phyloP scores from a whole-genome alignment of 2,113 vertebrate genomes.

The Gadus macrocephalus region DNA sequence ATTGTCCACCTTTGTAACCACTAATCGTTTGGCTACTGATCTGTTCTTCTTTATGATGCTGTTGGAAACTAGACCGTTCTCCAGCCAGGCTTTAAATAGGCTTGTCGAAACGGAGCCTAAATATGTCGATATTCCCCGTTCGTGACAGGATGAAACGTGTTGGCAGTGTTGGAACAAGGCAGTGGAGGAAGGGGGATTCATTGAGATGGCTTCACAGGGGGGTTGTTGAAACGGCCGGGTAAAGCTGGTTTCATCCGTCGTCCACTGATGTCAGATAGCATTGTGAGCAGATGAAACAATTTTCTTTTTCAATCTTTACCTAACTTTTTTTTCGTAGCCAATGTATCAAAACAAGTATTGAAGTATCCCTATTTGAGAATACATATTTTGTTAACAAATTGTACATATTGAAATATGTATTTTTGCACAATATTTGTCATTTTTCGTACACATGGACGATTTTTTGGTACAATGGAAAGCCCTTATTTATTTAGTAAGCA shows the following conservation, averaged over 20 bases:
- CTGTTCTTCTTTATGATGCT: slow-evolving; percentile 1
- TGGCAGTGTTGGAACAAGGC: too few relatives aligned
- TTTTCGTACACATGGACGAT: slow-evolving; percentile 85
- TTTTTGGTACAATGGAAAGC: slow-evolving; percentile 96
- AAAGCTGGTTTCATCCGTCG: slow-evolving; percentile 80
- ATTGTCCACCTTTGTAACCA: slow-evolving; percentile 52
- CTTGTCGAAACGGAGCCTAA: slow-evolving; percentile 52
- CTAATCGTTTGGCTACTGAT: slow-evolving; percentile 35
- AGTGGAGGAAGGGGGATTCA: slow-evolving; percentile 33
- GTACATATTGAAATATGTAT: slow-evolving; percentile 99
- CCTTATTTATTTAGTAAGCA: slow-evolving; percentile 96
- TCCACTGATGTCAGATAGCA: slow-evolving; percentile 73
- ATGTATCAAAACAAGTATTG: slow-evolving; percentile 84
- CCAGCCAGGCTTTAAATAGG: slow-evolving; percentile 32
- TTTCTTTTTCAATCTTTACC: slow-evolving; percentile 76
- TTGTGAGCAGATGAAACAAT: slow-evolving; percentile 41
- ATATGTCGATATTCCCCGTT: slow-evolving; percentile 48
- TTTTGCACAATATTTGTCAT: slow-evolving; percentile 93
- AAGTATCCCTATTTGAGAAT: slow-evolving; percentile 97
- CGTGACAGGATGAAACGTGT: background rate
- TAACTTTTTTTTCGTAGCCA: slow-evolving; percentile 78
- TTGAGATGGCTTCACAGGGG: slow-evolving; percentile 58
- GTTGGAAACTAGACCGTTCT: too few relatives aligned
- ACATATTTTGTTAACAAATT: slow-evolving; percentile 99
- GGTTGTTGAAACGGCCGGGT: slow-evolving; percentile 57